These are phyloP conservation scores for Aphis gossypii DNA, from an alignment of 1,140 invertebrate species.

Conservation along the genomic window DNA sequence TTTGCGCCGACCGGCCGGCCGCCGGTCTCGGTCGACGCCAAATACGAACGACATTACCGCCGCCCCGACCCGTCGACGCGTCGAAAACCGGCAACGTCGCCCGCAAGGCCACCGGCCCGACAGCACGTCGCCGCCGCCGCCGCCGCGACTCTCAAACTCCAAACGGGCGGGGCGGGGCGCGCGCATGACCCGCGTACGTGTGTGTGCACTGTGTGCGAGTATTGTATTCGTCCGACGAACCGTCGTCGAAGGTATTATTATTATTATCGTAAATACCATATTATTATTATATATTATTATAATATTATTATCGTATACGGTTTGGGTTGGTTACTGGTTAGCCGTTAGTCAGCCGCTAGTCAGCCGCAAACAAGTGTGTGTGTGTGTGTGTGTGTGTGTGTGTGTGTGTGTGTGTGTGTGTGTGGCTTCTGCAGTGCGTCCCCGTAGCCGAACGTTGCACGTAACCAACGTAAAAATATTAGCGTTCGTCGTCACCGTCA, in stretches of 20 bases:
- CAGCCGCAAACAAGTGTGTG: not conserved
- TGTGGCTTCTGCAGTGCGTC: constrained; percentile 50
- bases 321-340: constrained; percentile 27
- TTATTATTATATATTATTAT: constrained; percentile 16
- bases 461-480: constrained; percentile 40
- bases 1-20: constrained; percentile 26
- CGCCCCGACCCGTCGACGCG: not conserved
- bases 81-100: constrained; percentile 57
- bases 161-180: not conserved
- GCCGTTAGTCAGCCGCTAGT: not conserved
- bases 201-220: not conserved
- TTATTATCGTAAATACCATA: constrained; percentile 14
- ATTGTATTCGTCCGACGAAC: constrained; percentile 45
- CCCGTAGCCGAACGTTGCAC: constrained; percentile 4
- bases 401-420: not conserved
- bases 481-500: not conserved
- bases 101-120: constrained; percentile 36
- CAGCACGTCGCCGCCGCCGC: no score
- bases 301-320: not conserved
- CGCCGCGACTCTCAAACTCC: not conserved
- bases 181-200: constrained; percentile 12
- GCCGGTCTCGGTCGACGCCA: constrained; percentile 37
- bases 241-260: constrained; percentile 2
- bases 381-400: not conserved
- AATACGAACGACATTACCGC: constrained; percentile 27